Evolutionary conservation across 1,140 invertebrate genomes (phyloP).

Genomic region (Drosophila jambulina): DNA sequence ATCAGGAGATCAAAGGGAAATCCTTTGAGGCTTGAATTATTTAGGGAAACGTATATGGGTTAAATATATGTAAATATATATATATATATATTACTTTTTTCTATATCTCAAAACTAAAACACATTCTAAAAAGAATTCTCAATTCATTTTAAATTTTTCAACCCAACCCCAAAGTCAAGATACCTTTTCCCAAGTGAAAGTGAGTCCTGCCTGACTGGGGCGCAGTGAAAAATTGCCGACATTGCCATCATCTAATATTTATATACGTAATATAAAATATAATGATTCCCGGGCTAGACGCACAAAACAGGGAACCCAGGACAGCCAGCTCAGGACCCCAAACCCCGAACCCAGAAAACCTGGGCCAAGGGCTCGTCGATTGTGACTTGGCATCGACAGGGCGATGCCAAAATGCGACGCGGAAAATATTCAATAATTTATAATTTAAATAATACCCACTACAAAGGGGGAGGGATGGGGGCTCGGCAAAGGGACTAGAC

Average conservation of each 20-base stretch:
- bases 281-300: slow-evolving; percentile 54
- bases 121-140: rapidly evolving
- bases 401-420: slow-evolving; percentile 58
- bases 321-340: neutral
- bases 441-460: slow-evolving; percentile 83
- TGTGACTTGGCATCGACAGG: slow-evolving; percentile 34
- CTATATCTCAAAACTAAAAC: neutral
- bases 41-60: neutral
- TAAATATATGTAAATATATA: neutral
- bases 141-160: neutral
- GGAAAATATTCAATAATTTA: slow-evolving; percentile 83
- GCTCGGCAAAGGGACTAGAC: slow-evolving; percentile 10
- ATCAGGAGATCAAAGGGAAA: too few species aligned
- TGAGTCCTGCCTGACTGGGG: slow-evolving; percentile 31
- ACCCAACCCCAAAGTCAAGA: neutral
- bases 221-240: slow-evolving; percentile 57
- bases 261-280: slow-evolving; percentile 69
- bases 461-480: slow-evolving; percentile 28
- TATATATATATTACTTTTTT: neutral
- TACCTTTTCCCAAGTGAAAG: neutral
- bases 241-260: slow-evolving; percentile 65
- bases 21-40: neutral
- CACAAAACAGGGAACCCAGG: slow-evolving; percentile 1
- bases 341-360: slow-evolving; percentile 6
- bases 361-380: slow-evolving; percentile 33